Evolutionary conservation across 2,797 vertebrate species (phyloP).

Genomic region (Acrossocheilus wenchowensis): DNA sequence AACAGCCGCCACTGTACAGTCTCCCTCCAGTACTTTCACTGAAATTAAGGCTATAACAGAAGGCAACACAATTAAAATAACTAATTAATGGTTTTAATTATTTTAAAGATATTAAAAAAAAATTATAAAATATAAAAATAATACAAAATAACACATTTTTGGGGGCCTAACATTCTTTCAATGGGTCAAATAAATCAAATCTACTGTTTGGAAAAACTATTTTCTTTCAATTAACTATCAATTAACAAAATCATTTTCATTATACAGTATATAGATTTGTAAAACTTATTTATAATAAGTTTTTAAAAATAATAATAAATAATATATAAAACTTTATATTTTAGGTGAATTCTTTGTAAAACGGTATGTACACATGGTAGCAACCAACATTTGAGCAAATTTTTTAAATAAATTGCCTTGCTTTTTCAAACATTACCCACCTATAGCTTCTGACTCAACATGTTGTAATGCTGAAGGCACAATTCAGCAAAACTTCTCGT

Average conservation of each 20-base stretch:
- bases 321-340: too few relatives aligned
- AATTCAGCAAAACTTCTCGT: neutral
- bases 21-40: neutral
- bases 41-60: neutral
- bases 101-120: neutral
- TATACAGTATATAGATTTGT: too few relatives aligned
- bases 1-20: neutral
- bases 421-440: neutral
- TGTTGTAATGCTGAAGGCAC: neutral
- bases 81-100: neutral
- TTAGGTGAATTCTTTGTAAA: neutral
- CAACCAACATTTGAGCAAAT: neutral
- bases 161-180: neutral
- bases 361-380: neutral
- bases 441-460: neutral
- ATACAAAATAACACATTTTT: neutral
- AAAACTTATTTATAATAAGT: too few relatives aligned
- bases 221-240: neutral
- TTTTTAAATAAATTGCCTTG: neutral
- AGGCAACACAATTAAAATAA: neutral
- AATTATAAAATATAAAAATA: neutral
- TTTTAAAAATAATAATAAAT: too few relatives aligned
- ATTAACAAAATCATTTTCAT: neutral
- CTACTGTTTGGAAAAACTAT: neutral
- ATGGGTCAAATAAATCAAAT: neutral